Evolutionary conservation across 2,797 vertebrate species (phyloP).

Genomic region (Paedocypris micromegethes): DNA sequence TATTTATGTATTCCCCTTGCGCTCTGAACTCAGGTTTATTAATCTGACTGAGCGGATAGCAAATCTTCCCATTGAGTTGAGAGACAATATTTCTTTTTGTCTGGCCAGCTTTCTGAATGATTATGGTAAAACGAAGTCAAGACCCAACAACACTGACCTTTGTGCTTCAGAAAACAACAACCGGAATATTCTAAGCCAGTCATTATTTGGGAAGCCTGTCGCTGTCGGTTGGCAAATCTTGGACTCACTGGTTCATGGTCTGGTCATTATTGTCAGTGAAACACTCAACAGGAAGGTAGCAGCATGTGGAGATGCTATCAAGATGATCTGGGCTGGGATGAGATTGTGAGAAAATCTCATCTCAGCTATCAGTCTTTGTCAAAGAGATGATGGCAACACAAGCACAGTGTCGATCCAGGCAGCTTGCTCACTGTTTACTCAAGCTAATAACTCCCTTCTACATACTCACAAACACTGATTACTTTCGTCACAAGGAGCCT

Average conservation of each 20-base stretch:
- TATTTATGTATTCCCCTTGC: conserved; percentile 73
- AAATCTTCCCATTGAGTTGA: conserved; percentile 24
- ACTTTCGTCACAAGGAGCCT: conserved; percentile 52
- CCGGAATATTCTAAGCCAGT: conserved; percentile 20
- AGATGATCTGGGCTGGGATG: conserved; percentile 36
- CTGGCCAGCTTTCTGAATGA: conserved; percentile 34
- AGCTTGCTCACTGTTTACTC: conserved; percentile 57
- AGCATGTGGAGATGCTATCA: conserved; percentile 1
- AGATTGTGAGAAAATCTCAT: conserved; percentile 18
- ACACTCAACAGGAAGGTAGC: conserved; percentile 12
- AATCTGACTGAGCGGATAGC: conserved; percentile 51
- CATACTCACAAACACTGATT: conserved; percentile 60
- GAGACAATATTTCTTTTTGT: conserved; percentile 38
- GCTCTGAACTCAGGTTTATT: conserved; percentile 62
- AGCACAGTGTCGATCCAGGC: conserved; percentile 46
- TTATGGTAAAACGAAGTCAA: conserved; percentile 29
- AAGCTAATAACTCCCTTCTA: conserved; percentile 56
- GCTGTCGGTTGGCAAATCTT: conserved; percentile 1
- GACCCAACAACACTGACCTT: conserved; percentile 32
- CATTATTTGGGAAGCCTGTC: conserved; percentile 7
- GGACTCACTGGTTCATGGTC: conserved; percentile 7
- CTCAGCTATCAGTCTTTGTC: conserved; percentile 20
- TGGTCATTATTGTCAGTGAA: conserved; percentile 18
- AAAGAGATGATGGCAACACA: conserved; percentile 41
- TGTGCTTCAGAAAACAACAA: conserved; percentile 2